Evolutionary conservation across 2,113 vertebrate genomes (phyloP), one percentile per base, ranked within the genome.

Genomic region (Chlorocebus sabaeus): DNA sequence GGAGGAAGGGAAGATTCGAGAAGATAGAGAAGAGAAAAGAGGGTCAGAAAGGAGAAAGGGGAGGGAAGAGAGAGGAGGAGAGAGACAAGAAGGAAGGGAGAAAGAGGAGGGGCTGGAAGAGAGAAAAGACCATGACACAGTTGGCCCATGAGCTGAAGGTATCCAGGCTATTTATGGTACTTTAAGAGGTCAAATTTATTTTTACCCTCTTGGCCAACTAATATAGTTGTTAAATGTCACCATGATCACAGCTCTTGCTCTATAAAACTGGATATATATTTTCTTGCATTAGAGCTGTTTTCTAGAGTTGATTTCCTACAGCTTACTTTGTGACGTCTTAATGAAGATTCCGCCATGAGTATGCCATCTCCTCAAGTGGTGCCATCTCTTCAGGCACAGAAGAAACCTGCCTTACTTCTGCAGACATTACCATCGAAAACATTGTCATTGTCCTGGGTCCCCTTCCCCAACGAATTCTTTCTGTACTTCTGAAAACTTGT

Each of bases 151-250:
- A 25, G 32, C 50, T 84, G 94, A 96, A 61, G 45, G 80, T 57
- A 88, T 78, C 40, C 20, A 32, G 27, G 25, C 43, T 75, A 83
- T 67, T 95, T 59, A 91, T 1, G 72, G 43, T 80, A 27, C 20
- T 95, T 32, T 87, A 11, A 32, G 86, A 87, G 72, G 83, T 93
- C 61, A 67, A n/a, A 75, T 23, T 16, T 76, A 64, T 82, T 93
- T 96, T 97, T 90, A 88, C 52, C 30, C 55, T 93, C 81, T 90
- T 89, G 48, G 52, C 72, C 57, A 78, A 32, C 25, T 61, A 13
- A 50, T 40, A 1, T 0, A 45, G 40, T 22, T 79, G 52, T 55
- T 6, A 2, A 45, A 38, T 75, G 43, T 90, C 27, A 70, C 48
- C 61, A 40, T 17, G 43, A 67, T 78, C 80, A n/a, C 23, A 89